Conservation (phyloP, 2,888 invertebrate genomes). For the Netelia virgata region DNA sequence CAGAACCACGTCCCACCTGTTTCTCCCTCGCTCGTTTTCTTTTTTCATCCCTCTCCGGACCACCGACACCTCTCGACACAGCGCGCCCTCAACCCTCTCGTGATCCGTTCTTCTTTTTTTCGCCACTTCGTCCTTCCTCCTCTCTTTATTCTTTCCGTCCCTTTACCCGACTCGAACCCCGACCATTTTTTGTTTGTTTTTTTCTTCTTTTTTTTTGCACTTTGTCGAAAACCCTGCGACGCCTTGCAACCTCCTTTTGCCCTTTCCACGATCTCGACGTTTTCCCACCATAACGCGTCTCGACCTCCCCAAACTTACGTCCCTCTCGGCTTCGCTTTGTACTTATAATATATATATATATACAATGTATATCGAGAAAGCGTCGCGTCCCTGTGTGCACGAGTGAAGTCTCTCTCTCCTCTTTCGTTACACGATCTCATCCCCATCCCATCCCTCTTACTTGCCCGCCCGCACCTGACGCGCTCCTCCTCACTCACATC, state of each 20-base stretch:
- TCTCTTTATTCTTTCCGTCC: slow-evolving; percentile 3
- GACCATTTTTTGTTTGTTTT: not conserved
- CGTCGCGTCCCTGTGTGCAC: slow-evolving; percentile 48
- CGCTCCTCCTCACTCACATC: not conserved
- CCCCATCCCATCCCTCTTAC: slow-evolving; percentile 37
- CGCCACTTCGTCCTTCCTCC: slow-evolving; percentile 9
- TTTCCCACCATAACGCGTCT: slow-evolving; percentile 25
- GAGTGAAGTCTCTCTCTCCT: slow-evolving; percentile 33
- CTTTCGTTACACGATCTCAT: slow-evolving; percentile 57
- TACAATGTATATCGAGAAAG: slow-evolving; percentile 18
- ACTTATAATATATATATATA: slow-evolving; percentile 7
- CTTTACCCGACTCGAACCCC: not conserved
- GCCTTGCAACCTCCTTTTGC: slow-evolving; percentile 25
- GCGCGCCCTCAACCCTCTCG: not conserved
- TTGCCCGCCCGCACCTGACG: slow-evolving; percentile 23
- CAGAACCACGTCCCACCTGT: not conserved
- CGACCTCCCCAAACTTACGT: slow-evolving; percentile 52
- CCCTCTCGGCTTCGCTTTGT: slow-evolving; percentile 19
- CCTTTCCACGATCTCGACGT: slow-evolving; percentile 20
- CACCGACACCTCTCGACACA: not conserved
- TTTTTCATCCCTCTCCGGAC: not conserved
- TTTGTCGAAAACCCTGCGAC: slow-evolving; percentile 63
- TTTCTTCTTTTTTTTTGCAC: slow-evolving; percentile 42
- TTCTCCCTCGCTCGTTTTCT: not conserved
- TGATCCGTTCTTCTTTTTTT: not conserved